A percentile compares a stretch with the other conserved stretches of the same genome.
Conservation (phyloP, 2,888 invertebrate genomes). For the Gibbula magus region DNA sequence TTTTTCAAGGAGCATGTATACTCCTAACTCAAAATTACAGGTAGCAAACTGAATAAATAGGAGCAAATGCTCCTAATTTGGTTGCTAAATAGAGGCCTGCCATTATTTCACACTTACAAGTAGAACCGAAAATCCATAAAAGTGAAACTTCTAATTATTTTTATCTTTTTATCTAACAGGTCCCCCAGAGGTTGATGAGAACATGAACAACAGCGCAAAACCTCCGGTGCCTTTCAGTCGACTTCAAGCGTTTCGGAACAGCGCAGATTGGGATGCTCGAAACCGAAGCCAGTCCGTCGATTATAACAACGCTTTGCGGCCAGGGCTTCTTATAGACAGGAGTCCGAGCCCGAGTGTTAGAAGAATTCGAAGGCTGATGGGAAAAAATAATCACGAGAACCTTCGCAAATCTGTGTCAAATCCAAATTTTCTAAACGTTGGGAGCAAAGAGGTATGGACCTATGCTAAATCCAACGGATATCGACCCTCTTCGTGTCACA, state of each 20-base stretch:
- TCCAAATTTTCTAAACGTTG: slow-evolving; percentile 64
- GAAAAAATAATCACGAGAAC: slow-evolving; percentile 35
- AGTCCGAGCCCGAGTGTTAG: slow-evolving; percentile 26
- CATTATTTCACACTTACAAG: too few species aligned
- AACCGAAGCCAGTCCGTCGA: slow-evolving; percentile 44
- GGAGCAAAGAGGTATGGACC: slow-evolving; percentile 58
- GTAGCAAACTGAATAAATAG: too few species aligned
- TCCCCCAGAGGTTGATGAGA: slow-evolving; percentile 36
- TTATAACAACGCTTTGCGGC: slow-evolving; percentile 34
- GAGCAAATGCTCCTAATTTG: too few species aligned
- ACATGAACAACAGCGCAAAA: slow-evolving; percentile 40
- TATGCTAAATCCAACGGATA: slow-evolving; percentile 46
- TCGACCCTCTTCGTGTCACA: slow-evolving; percentile 27
- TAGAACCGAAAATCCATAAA: too few species aligned
- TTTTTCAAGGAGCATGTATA: too few species aligned
- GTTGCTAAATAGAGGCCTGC: too few species aligned
- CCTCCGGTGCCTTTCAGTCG: slow-evolving; percentile 60
- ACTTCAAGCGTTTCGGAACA: slow-evolving; percentile 58
- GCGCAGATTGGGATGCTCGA: slow-evolving; percentile 43
- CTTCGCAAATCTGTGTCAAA: slow-evolving; percentile 65
- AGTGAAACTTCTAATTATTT: too few species aligned
- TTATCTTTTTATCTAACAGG: too few species aligned
- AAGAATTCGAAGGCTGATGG: slow-evolving; percentile 41
- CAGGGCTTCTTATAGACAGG: not conserved
- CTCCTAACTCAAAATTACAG: too few species aligned